phyloP scores from a whole-genome alignment of 2,113 vertebrate genomes.

The Leptodactylus fuscus region DNA sequence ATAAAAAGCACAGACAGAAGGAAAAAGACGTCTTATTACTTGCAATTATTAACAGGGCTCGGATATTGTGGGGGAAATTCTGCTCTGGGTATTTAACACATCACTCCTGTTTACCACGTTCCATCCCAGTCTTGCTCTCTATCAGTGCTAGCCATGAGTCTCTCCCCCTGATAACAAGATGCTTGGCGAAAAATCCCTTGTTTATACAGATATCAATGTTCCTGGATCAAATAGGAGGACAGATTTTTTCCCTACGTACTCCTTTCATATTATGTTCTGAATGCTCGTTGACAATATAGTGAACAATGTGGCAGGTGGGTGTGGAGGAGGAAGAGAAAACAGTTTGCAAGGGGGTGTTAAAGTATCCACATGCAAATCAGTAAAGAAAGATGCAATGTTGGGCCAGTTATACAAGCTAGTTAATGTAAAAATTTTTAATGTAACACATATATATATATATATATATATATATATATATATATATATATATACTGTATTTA shows the following conservation, averaged over 20 bases:
- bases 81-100: neutral
- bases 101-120: conserved; percentile 44
- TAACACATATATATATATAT: neutral
- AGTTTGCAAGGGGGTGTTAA: conserved; percentile 60
- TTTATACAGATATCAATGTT: conserved; percentile 58
- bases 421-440: neutral
- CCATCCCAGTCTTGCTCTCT: conserved; percentile 32
- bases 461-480: neutral
- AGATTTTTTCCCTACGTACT: conserved; percentile 58
- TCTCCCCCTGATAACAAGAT: conserved; percentile 40
- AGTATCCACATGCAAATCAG: conserved; percentile 54
- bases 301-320: conserved; percentile 61
- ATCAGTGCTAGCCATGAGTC: conserved; percentile 42
- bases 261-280: conserved; percentile 57
- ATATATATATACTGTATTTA: neutral
- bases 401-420: neutral
- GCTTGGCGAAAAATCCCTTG: conserved; percentile 41
- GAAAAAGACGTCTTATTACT: conserved; percentile 33
- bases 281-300: conserved; percentile 52
- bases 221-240: conserved; percentile 59
- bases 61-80: conserved; percentile 9
- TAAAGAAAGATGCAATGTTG: neutral
- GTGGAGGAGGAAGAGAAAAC: conserved; percentile 60
- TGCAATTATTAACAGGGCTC: conserved; percentile 20
- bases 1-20: conserved; percentile 46